Evolutionary conservation across 2,113 vertebrate species (phyloP).

Genomic region (Pterocles gutturalis): DNA sequence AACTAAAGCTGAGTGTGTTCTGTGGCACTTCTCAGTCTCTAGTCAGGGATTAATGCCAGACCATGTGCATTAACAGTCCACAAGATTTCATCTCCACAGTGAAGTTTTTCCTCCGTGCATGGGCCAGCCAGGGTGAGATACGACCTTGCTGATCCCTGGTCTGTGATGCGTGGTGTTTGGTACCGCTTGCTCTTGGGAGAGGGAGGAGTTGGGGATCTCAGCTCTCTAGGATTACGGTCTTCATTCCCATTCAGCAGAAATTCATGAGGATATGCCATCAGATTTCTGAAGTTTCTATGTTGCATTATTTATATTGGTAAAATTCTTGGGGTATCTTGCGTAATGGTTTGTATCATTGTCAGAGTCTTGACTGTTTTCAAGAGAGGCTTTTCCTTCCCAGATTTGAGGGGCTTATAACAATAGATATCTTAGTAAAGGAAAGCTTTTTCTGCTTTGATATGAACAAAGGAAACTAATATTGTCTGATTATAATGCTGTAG

Average conservation of each 20-base stretch:
- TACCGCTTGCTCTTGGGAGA: not conserved
- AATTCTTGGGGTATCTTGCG: not conserved
- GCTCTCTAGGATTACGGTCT: not conserved
- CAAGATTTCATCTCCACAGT: not conserved
- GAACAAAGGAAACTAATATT: not conserved
- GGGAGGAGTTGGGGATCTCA: not conserved
- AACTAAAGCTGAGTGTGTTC: not conserved
- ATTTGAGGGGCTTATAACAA: not conserved
- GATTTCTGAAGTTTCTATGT: not conserved
- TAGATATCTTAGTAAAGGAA: not conserved
- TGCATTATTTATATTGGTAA: not conserved
- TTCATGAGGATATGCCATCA: not conserved
- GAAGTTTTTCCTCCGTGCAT: accelerated
- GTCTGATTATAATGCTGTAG: not conserved
- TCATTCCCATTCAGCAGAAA: not conserved
- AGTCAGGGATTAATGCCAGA: not conserved
- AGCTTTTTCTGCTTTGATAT: not conserved
- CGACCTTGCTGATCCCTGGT: accelerated
- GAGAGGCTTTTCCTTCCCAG: not conserved
- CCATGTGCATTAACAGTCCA: not conserved
- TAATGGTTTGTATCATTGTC: not conserved
- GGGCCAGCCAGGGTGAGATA: not conserved
- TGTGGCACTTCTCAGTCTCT: not conserved
- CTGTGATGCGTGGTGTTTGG: not conserved
- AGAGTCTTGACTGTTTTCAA: not conserved